These are phyloP conservation scores for Atta texana DNA, from an alignment of 1,140 invertebrate species.

Conservation along the genomic window DNA sequence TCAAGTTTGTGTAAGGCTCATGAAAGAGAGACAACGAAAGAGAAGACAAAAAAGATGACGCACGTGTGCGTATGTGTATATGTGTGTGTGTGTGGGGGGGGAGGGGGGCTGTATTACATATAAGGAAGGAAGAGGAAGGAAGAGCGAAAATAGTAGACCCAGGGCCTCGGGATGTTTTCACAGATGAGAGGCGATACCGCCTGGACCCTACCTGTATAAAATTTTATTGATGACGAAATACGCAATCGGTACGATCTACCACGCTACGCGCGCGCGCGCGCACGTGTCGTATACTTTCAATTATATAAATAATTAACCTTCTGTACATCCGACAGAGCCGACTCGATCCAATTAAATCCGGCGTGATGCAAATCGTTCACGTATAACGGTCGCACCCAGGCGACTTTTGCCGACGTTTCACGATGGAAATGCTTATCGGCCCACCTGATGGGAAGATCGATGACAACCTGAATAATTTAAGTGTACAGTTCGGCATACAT, in stretches of 20 bases:
- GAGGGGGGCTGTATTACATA: too few species aligned
- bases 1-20: constrained; percentile 34
- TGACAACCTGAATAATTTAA: constrained; percentile 57
- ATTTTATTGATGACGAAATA: constrained; percentile 81
- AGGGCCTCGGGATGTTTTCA: constrained; percentile 73
- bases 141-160: neutral
- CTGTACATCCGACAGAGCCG: constrained; percentile 46
- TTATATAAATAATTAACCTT: constrained; percentile 79
- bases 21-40: constrained; percentile 31
- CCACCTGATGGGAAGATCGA: constrained; percentile 48
- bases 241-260: constrained; percentile 76
- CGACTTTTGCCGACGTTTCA: constrained; percentile 46
- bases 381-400: constrained; percentile 47
- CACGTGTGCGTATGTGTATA: neutral
- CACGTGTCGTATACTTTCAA: constrained; percentile 67
- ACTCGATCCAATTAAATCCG: constrained; percentile 72
- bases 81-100: too few species aligned
- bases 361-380: constrained; percentile 61
- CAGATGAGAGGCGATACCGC: constrained; percentile 76
- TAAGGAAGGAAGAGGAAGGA: neutral
- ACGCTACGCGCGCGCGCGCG: constrained; percentile 48
- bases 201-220: constrained; percentile 64
- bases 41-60: constrained; percentile 20
- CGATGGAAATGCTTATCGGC: constrained; percentile 34
- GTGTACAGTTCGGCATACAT: neutral